Conservation (phyloP, 2,113 vertebrate genomes). For the Hystrix cristata region DNA sequence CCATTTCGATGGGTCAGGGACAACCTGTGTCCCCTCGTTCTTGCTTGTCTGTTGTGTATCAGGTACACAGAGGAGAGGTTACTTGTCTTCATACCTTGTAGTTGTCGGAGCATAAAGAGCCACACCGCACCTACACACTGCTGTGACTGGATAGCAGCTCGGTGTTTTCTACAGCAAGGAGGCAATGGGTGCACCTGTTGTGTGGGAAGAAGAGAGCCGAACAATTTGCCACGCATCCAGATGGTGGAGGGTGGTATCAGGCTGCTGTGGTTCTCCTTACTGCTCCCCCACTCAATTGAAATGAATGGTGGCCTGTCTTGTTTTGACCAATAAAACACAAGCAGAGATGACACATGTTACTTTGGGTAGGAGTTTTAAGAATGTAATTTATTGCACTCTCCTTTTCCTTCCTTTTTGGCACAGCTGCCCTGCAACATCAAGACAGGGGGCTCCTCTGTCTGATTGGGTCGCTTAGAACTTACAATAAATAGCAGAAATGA, state of each 20-base stretch:
- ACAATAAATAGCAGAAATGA: not conserved
- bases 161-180: not conserved
- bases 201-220: not conserved
- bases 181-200: not conserved
- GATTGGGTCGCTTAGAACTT: not conserved
- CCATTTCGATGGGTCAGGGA: not conserved
- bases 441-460: not conserved
- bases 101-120: not conserved
- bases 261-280: not conserved
- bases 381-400: not conserved
- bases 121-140: not conserved
- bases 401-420: not conserved
- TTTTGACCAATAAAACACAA: constrained; percentile 14
- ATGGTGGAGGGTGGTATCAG: not conserved
- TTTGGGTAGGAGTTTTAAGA: not conserved
- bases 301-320: not conserved
- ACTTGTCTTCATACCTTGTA: not conserved
- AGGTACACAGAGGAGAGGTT: not conserved
- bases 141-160: not conserved
- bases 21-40: not conserved
- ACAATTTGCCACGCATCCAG: not conserved
- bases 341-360: not conserved
- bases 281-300: not conserved
- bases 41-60: not conserved
- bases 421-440: not conserved